phyloP scores from a whole-genome alignment of 2,888 invertebrate genomes.

The Autographa pulchrina region DNA sequence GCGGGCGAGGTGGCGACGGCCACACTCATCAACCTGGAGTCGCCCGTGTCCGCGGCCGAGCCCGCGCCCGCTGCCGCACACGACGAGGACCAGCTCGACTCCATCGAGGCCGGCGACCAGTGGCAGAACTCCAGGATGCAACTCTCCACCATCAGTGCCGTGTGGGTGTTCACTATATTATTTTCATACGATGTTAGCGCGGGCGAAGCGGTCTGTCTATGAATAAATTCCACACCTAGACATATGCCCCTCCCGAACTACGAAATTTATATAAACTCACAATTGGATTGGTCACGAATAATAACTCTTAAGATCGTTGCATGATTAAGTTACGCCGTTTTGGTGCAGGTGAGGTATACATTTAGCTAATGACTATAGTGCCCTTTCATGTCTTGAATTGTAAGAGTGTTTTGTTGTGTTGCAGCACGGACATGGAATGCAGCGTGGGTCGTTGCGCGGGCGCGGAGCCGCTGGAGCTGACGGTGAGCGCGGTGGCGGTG shows the following conservation, averaged over 20 bases:
- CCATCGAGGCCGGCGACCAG: slow-evolving; percentile 83
- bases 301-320: not conserved
- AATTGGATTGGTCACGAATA: not conserved
- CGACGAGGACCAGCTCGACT: slow-evolving; percentile 82
- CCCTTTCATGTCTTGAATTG: not conserved
- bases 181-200: not conserved
- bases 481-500: slow-evolving; percentile 71
- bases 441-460: slow-evolving; percentile 82
- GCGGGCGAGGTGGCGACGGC: slow-evolving; percentile 82
- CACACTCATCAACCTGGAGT: slow-evolving; percentile 83
- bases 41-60: slow-evolving; percentile 75
- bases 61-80: slow-evolving; percentile 58
- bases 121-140: slow-evolving; percentile 82
- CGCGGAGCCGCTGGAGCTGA: slow-evolving; percentile 76
- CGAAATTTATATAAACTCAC: not conserved
- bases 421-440: slow-evolving; percentile 86
- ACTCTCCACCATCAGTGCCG: slow-evolving; percentile 75
- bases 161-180: slow-evolving; percentile 70
- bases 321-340: not conserved
- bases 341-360: not conserved
- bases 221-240: not conserved
- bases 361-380: not conserved
- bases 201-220: slow-evolving; percentile 3
- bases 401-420: slow-evolving; percentile 28
- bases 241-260: slow-evolving; percentile 1